Evolutionary conservation across 2,888 invertebrate species (phyloP).

Genomic region (Ormyrus pomaceus): DNA sequence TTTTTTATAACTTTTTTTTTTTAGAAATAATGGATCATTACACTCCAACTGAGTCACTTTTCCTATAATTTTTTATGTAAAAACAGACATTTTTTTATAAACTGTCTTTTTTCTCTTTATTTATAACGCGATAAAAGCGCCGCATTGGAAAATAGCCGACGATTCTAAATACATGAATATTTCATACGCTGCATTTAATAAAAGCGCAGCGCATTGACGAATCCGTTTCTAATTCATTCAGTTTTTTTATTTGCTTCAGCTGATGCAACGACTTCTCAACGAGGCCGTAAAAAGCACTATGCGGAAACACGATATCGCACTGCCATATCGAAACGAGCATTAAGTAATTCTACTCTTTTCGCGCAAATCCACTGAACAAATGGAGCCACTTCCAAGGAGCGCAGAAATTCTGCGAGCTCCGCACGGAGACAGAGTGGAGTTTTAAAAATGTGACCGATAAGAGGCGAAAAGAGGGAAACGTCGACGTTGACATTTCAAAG

Average conservation of each 20-base stretch:
- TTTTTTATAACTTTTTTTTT: too few species aligned
- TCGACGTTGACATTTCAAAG: background rate
- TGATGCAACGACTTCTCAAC: background rate
- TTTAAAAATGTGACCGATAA: background rate
- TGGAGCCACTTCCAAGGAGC: background rate
- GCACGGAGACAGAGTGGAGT: background rate
- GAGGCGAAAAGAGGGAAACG: background rate
- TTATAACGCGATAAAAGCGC: too few species aligned
- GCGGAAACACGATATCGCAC: background rate
- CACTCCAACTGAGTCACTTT: too few species aligned
- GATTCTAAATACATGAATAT: too few species aligned
- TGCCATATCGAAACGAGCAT: background rate
- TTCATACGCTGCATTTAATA: too few species aligned
- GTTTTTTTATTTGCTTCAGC: background rate
- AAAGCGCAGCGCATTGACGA: too few species aligned
- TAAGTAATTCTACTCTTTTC: conserved; percentile 17
- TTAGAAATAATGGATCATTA: too few species aligned
- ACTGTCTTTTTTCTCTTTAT: too few species aligned
- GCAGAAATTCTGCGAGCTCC: background rate
- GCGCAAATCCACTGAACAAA: background rate
- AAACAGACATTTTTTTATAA: too few species aligned
- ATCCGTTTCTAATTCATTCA: too few species aligned
- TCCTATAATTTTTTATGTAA: too few species aligned
- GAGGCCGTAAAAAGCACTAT: background rate
- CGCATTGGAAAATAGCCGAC: too few species aligned